Base-by-base conservation (phyloP, 2,888 invertebrate species). In the Drosophila mayaguana region DNA sequence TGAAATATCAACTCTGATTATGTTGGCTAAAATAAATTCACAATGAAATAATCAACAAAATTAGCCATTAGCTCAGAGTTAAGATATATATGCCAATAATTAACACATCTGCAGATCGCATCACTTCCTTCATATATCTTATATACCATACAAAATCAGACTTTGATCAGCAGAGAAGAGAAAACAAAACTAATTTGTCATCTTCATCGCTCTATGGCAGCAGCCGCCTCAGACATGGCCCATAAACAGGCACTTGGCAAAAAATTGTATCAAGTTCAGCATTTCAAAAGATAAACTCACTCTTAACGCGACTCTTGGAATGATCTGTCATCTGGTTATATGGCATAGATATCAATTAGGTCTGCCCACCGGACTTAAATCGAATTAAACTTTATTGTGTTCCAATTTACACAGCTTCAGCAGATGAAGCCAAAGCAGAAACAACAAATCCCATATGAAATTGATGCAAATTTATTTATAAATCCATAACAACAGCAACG, bases 401-500 rank as follows among this genome's bases (percentile, higher is more conserved):
- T 48, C 38, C 53, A 42, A 75, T 64, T 70, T 36, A 43, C 40
- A 36, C 59, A 40, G n/a, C 14, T 28, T 16, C 16, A 20, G n/a
- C 34, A 25, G 11, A 8, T 9, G 48, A 46, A 61, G 43, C 34
- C n/a, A 53, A 48, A 28, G 8, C n/a, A 22, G 54, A 34, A 63
- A 42, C 32, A 40, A 57, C 32, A 74, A 36, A 38, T 3, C 18
- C n/a, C 9, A 59, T 28, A 63, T 38, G 36, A 34, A 78, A 73
- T 73, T 50, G 65, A 66, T 63, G 69, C 69, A 78, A 78, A 78
- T 68, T 55, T 62, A 59, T 60, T 51, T 43, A 59, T 61, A 34
- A 63, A 14, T 8, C n/a, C 43, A 51, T 16, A 69, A 38, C 20
- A 42, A 28, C 16, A 54, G 43, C 25, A 18, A 20, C 36, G 4